Percentiles rank a stretch among this genome's conserved stretches.
These are phyloP conservation scores for Heteromyza rotundicornis DNA, from an alignment of 2,888 invertebrate species.

Conservation along the genomic window DNA sequence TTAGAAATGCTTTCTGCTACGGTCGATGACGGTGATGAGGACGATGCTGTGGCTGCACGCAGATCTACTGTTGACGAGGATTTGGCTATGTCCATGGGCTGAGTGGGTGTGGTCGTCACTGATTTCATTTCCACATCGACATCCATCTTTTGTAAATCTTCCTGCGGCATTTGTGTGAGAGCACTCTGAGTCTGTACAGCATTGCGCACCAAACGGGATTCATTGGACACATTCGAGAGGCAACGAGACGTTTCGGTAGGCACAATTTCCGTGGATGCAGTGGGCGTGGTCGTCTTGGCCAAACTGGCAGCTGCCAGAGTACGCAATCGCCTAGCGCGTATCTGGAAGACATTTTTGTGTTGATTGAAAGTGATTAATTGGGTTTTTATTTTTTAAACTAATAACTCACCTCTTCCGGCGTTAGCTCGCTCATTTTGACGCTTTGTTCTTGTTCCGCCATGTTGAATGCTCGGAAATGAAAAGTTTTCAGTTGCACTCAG, in stretches of 20 bases:
- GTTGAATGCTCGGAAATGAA: background rate
- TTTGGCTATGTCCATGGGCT: slow-evolving; percentile 68
- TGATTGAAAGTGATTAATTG: slow-evolving; percentile 63
- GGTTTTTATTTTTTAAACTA: slow-evolving; percentile 28
- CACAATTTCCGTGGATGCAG: slow-evolving; percentile 31
- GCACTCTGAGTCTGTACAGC: slow-evolving; percentile 25
- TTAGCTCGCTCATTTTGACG: slow-evolving; percentile 79
- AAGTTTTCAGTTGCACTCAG: background rate
- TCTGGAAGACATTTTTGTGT: slow-evolving; percentile 63
- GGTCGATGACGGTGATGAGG: background rate
- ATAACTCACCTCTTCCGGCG: slow-evolving; percentile 83
- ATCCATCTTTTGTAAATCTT: slow-evolving; percentile 41
- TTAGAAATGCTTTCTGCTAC: slow-evolving; percentile 10
- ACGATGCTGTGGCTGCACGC: slow-evolving; percentile 43
- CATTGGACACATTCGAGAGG: slow-evolving; percentile 48
- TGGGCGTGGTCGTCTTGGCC: slow-evolving; percentile 20
- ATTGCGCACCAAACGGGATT: slow-evolving; percentile 55
- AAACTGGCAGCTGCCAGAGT: slow-evolving; percentile 50
- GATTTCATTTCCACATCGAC: slow-evolving; percentile 56
- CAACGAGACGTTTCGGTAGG: slow-evolving; percentile 35
- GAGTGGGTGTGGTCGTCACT: slow-evolving; percentile 41
- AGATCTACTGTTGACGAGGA: slow-evolving; percentile 42
- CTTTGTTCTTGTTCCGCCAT: slow-evolving; percentile 10
- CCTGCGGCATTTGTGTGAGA: slow-evolving; percentile 24
- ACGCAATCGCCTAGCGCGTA: slow-evolving; percentile 56